Evolutionary conservation across 2,113 vertebrate species (phyloP), one percentile per base, ranked within the genome.

Genomic region (Phoxinus phoxinus): DNA sequence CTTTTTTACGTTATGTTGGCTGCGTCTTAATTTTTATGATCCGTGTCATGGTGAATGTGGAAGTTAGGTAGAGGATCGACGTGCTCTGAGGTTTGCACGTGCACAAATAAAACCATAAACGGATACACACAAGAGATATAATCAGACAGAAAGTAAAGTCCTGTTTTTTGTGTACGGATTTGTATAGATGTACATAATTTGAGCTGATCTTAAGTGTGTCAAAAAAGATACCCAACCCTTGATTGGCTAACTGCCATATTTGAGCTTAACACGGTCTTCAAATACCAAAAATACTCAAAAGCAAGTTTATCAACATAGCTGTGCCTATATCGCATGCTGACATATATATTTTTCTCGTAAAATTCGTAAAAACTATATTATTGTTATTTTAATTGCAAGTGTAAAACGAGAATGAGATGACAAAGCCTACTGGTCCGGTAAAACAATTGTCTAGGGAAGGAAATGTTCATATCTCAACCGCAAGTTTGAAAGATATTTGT

Each of bases 21-120:
- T 59, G 72, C 21, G 37, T 85, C 78, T 74, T 37, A 27, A 78
- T 85, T 78, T 65, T 23, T 44, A 59, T 69, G 32, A 83, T n/a
- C 69, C 25, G 32, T 37, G 48, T 83, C 41, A 71, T 61, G 37
- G 30, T 83, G 80, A 86, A 75, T 48, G 30, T 56, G 30, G 73
- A 67, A 17, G 5, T 51, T 27, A 83, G 32, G 58, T 21, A 15
- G n/a, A 25, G 44, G 56, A 83, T 17, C 46, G 81, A 58, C 51
- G 48, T 72, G 79, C 51, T 37, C 17, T 69, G 25, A 35, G 37
- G 19, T 83, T 71, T 71, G 81, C 81, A 56, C 81, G 81, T 72
- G 81, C 48, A 58, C 23, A 58, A 72, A 72, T 32, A 58, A 41
- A 82, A 69, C 44, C 80, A 53, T 69, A 67, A 82, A 80, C 58